phyloP scores from a whole-genome alignment of 2,888 invertebrate genomes.

The Danaus chrysippus region DNA sequence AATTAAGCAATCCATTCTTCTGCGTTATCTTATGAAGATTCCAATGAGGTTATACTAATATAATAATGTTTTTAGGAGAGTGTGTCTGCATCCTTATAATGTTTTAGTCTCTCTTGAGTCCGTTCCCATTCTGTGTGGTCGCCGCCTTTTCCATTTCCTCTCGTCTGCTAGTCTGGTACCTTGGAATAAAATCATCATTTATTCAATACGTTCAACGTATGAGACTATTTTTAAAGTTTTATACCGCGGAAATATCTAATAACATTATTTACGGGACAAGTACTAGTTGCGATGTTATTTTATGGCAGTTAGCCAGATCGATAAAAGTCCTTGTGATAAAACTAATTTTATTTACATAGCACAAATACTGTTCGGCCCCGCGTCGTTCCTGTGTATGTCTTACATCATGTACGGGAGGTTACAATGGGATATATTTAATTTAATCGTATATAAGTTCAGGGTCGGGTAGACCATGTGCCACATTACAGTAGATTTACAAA shows the following conservation, averaged over 20 bases:
- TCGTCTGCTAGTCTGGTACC: constrained; percentile 78
- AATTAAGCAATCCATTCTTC: constrained; percentile 5
- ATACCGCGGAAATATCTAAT: neutral
- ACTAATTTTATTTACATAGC: constrained; percentile 66
- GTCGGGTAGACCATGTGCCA: constrained; percentile 14
- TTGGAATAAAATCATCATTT: constrained; percentile 38
- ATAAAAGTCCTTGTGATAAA: constrained; percentile 49
- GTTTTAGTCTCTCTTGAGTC: constrained; percentile 79
- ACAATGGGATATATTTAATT: too few relatives aligned
- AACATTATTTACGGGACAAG: constrained; percentile 46
- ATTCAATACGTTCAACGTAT: too few relatives aligned
- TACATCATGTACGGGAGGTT: too few relatives aligned
- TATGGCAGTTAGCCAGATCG: constrained; percentile 55
- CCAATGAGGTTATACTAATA: constrained; percentile 2
- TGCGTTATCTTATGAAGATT: neutral
- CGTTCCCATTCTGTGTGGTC: constrained; percentile 78
- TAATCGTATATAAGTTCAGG: constrained; percentile 18
- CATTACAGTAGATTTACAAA: constrained; percentile 7
- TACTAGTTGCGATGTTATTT: constrained; percentile 53
- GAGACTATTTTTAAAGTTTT: neutral
- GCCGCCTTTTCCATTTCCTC: constrained; percentile 69
- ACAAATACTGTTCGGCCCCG: constrained; percentile 50
- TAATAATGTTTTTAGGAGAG: constrained; percentile 9
- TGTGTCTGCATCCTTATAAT: neutral
- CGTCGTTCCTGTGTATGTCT: constrained; percentile 14